A percentile compares a stretch with the other conserved stretches of the same genome.
Conservation (phyloP, 2,113 vertebrate genomes). For the Hemibagrus wyckioides region DNA sequence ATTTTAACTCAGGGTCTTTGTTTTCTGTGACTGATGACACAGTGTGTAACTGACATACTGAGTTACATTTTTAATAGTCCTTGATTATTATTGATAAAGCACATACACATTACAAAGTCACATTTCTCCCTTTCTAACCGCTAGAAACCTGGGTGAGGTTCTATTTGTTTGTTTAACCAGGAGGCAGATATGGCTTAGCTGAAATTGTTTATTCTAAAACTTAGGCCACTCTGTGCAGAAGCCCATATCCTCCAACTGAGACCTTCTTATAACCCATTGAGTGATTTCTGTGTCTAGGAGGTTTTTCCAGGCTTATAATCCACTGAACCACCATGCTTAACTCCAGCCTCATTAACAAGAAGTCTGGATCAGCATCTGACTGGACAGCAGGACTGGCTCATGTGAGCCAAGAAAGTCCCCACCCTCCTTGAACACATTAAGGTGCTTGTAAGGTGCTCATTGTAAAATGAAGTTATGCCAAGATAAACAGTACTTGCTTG, state of each 20-base stretch:
- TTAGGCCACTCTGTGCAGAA: neutral
- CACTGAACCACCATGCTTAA: neutral
- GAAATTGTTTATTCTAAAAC: too few relatives aligned
- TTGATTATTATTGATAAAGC: neutral
- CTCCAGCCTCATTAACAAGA: neutral
- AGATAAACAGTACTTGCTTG: too few relatives aligned
- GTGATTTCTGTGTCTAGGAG: neutral
- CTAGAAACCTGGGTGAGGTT: neutral
- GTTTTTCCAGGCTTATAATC: neutral
- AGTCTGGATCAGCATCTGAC: neutral
- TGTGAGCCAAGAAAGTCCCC: neutral
- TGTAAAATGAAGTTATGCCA: too few relatives aligned
- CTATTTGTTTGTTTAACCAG: neutral
- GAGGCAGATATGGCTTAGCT: neutral
- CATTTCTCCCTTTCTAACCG: neutral
- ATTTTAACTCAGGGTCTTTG: neutral
- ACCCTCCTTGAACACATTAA: neutral
- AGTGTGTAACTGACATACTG: neutral
- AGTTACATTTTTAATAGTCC: neutral
- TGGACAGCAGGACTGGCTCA: neutral
- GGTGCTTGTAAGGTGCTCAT: neutral
- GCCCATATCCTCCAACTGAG: neutral
- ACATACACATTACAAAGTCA: too few relatives aligned
- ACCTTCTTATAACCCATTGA: neutral
- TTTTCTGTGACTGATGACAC: neutral